A percentile compares a stretch with the other conserved stretches of the same genome.
These are phyloP conservation scores for Vulpes lagopus DNA, from an alignment of 2,113 vertebrate species.

Conservation along the genomic window DNA sequence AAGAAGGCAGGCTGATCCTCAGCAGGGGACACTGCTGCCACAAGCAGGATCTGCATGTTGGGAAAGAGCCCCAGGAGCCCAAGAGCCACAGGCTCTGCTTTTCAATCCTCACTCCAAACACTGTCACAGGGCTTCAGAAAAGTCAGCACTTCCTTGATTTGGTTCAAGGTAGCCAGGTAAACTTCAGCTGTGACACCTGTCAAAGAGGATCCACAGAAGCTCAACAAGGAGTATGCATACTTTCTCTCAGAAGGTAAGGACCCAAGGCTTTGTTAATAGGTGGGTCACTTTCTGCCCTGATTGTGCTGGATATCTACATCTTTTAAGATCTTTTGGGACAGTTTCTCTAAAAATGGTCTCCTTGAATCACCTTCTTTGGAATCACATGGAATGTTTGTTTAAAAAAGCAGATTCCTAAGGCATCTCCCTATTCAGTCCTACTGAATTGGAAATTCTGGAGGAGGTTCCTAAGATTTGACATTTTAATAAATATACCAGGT, in stretches of 20 bases:
- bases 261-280: background rate
- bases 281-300: background rate
- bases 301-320: background rate
- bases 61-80: background rate
- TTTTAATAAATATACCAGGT: background rate
- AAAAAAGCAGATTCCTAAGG: background rate
- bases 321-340: background rate
- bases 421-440: background rate
- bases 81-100: background rate
- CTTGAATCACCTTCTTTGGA: background rate
- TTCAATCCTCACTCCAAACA: background rate
- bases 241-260: background rate
- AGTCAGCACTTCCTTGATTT: background rate
- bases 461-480: background rate
- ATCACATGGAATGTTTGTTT: background rate
- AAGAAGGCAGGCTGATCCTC: background rate
- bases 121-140: background rate
- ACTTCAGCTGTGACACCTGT: background rate
- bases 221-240: background rate
- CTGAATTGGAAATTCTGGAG: background rate
- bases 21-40: background rate
- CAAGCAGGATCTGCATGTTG: background rate
- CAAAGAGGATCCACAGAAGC: background rate
- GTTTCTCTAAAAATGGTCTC: background rate
- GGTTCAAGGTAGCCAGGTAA: background rate